These are phyloP conservation scores for Tonatia bakeri DNA, from an alignment of 2,113 vertebrate genomes.

Conservation along the genomic window DNA sequence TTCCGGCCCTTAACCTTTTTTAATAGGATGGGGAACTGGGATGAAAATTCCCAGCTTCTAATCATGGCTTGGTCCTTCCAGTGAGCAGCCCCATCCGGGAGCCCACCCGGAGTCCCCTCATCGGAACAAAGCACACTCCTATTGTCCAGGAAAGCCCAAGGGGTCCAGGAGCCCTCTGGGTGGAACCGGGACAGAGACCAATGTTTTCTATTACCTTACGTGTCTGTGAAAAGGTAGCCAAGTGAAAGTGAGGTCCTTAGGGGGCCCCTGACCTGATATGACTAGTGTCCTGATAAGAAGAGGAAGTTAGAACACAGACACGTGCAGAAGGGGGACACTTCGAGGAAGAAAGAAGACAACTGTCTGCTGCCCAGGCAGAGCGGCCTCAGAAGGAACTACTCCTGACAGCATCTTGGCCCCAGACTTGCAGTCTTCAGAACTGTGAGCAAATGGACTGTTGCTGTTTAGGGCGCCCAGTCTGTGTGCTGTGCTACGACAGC, in stretches of 20 bases:
- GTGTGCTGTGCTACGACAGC: neutral
- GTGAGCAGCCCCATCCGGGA: neutral
- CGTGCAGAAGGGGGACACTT: neutral
- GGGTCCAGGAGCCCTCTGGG: neutral
- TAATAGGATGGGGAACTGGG: neutral
- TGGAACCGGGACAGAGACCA: neutral
- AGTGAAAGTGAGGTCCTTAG: neutral
- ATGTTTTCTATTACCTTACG: neutral
- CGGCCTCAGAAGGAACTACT: neutral
- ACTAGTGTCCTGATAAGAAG: neutral
- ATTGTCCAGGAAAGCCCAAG: neutral
- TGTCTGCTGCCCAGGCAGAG: neutral
- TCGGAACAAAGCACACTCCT: neutral
- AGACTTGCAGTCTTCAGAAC: neutral
- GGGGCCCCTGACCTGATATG: neutral
- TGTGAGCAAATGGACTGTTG: neutral
- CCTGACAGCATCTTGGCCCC: neutral
- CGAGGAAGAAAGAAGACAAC: neutral
- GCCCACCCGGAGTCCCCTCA: neutral
- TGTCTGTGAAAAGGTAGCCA: neutral
- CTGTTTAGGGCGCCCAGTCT: neutral
- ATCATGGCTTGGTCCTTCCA: neutral
- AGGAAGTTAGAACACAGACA: neutral
- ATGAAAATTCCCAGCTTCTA: neutral
- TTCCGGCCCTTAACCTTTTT: neutral